Evolutionary conservation across 2,888 invertebrate species (phyloP).

Genomic region (Xanthia togata): DNA sequence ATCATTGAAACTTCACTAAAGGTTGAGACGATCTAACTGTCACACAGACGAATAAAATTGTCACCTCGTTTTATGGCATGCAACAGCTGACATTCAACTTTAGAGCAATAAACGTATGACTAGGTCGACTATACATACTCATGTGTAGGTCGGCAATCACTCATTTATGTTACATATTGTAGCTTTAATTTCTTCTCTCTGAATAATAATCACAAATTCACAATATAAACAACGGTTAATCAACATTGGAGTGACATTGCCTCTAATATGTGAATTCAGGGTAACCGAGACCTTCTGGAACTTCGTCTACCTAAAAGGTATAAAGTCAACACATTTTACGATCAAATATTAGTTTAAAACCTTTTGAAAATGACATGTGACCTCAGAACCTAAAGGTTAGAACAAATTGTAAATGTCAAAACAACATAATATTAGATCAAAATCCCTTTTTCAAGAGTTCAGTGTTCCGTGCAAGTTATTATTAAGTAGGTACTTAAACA

Average conservation of each 20-base stretch:
- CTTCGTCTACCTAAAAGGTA: slow-evolving; percentile 17
- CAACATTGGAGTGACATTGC: slow-evolving; percentile 51
- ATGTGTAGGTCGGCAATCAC: not conserved
- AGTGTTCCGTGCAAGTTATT: slow-evolving; percentile 48
- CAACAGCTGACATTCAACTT: not conserved
- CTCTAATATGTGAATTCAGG: slow-evolving; percentile 44
- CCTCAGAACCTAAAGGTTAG: slow-evolving; percentile 27
- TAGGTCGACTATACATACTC: not conserved
- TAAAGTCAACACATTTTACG: slow-evolving; percentile 32
- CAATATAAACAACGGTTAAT: slow-evolving; percentile 21
- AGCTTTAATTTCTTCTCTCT: not conserved
- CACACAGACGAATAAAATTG: not conserved
- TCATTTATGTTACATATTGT: not conserved
- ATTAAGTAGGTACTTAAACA: slow-evolving; percentile 60
- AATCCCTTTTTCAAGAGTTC: slow-evolving; percentile 45
- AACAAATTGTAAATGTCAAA: slow-evolving; percentile 24
- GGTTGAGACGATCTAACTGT: not conserved
- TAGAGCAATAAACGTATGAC: not conserved
- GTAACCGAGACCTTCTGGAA: slow-evolving; percentile 41
- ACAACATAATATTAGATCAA: slow-evolving; percentile 42
- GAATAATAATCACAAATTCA: slow-evolving; percentile 26
- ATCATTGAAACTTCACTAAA: not conserved
- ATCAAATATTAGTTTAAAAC: slow-evolving; percentile 40
- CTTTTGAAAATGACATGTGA: slow-evolving; percentile 35
- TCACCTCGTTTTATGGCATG: not conserved